A percentile compares a stretch with the other conserved stretches of the same genome.
phyloP scores from a whole-genome alignment of 2,888 invertebrate genomes.

The Camptogramma bilineatum region DNA sequence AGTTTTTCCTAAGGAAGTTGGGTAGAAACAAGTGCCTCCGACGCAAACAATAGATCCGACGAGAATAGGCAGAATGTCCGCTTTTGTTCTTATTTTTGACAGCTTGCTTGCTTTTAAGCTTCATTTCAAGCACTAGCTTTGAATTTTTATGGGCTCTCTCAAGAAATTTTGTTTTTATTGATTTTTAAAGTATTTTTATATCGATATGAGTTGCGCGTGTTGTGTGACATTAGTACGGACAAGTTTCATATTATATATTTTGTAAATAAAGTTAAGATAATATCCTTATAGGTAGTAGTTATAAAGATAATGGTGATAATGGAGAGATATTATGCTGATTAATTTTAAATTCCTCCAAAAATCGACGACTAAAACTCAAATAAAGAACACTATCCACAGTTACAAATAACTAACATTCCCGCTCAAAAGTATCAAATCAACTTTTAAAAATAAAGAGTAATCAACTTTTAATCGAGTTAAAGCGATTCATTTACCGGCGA shows the following conservation, averaged over 20 bases:
- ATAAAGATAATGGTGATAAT: too few relatives aligned
- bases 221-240: neutral
- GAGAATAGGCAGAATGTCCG: constrained; percentile 64
- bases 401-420: neutral
- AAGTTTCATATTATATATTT: too few relatives aligned
- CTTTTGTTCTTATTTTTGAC: constrained; percentile 61
- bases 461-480: constrained; percentile 37
- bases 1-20: constrained; percentile 70
- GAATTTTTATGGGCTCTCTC: constrained; percentile 20
- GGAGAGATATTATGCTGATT: neutral
- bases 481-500: constrained; percentile 21
- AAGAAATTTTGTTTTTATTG: neutral
- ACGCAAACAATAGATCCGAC: constrained; percentile 63
- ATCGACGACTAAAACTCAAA: neutral
- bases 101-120: constrained; percentile 42
- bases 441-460: constrained; percentile 27
- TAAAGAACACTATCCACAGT: neutral
- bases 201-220: neutral
- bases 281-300: too few relatives aligned
- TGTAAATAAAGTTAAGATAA: too few relatives aligned
- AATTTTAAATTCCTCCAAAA: neutral
- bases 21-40: constrained; percentile 57
- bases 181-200: neutral
- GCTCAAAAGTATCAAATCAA: constrained; percentile 4
- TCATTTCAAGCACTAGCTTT: constrained; percentile 39